phyloP scores from a whole-genome alignment of 2,113 vertebrate species.

The Nycticorax nycticorax region DNA sequence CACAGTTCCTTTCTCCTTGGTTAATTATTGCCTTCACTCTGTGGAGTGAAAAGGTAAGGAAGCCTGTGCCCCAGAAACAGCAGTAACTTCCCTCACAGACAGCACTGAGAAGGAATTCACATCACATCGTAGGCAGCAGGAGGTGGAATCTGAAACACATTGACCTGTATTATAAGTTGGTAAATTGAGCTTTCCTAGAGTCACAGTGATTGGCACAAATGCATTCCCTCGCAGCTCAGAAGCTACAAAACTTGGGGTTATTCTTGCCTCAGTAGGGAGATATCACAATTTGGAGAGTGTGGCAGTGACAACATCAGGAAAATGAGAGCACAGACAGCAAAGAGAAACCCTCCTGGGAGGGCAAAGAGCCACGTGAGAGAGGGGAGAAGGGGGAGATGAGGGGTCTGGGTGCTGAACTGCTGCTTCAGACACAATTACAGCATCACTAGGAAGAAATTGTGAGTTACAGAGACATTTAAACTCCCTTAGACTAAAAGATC shows the following conservation, averaged over 20 bases:
- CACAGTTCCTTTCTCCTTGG: not conserved
- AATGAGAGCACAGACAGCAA: not conserved
- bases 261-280: not conserved
- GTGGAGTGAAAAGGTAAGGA: not conserved
- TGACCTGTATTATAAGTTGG: not conserved
- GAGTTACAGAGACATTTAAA: not conserved
- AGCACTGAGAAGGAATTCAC: not conserved
- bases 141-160: not conserved
- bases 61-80: not conserved
- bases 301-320: not conserved
- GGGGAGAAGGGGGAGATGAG: not conserved
- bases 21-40: not conserved
- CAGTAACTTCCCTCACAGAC: not conserved
- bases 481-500: not conserved
- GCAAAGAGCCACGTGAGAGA: accelerated
- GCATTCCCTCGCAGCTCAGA: not conserved
- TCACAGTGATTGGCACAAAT: not conserved
- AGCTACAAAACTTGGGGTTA: not conserved
- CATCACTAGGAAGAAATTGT: not conserved
- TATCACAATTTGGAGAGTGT: not conserved
- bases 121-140: not conserved
- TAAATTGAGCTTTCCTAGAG: not conserved
- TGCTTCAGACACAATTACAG: not conserved
- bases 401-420: not conserved
- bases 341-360: not conserved